These are phyloP conservation scores for Chrysemys picta DNA, from an alignment of 2,113 vertebrate genomes.

Conservation along the genomic window DNA sequence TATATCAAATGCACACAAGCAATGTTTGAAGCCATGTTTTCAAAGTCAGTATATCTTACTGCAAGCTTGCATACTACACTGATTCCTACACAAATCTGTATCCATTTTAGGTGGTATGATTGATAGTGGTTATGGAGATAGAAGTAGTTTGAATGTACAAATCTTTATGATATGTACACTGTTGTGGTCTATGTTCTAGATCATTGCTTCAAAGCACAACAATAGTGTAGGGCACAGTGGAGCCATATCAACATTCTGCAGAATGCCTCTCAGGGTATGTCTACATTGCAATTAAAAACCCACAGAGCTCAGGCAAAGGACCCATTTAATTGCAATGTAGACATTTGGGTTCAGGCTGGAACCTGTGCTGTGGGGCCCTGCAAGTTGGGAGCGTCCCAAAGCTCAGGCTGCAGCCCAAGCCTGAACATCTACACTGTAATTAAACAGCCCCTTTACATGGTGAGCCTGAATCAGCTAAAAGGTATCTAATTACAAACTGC, in stretches of 20 bases:
- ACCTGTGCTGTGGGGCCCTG: too few relatives aligned
- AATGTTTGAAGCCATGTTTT: not conserved
- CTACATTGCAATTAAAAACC: too few relatives aligned
- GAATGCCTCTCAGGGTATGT: not conserved
- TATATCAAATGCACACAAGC: not conserved
- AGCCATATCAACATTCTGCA: not conserved
- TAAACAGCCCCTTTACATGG: too few relatives aligned
- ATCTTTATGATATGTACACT: not conserved
- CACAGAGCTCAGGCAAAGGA: too few relatives aligned
- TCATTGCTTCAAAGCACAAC: not conserved
- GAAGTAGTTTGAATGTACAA: not conserved
- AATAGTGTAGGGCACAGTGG: not conserved
- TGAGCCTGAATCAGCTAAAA: too few relatives aligned
- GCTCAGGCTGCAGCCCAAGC: too few relatives aligned
- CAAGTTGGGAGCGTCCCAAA: too few relatives aligned
- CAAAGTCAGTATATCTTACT: not conserved
- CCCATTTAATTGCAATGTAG: too few relatives aligned
- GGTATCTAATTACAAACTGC: not conserved
- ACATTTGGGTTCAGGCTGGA: too few relatives aligned
- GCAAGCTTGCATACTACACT: not conserved
- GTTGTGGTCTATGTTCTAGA: fast-evolving
- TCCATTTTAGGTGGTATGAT: not conserved
- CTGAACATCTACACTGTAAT: too few relatives aligned
- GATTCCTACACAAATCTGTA: not conserved
- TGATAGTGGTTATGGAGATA: not conserved